Evolutionary conservation across 2,888 invertebrate species (phyloP).

Genomic region (Phania funesta): DNA sequence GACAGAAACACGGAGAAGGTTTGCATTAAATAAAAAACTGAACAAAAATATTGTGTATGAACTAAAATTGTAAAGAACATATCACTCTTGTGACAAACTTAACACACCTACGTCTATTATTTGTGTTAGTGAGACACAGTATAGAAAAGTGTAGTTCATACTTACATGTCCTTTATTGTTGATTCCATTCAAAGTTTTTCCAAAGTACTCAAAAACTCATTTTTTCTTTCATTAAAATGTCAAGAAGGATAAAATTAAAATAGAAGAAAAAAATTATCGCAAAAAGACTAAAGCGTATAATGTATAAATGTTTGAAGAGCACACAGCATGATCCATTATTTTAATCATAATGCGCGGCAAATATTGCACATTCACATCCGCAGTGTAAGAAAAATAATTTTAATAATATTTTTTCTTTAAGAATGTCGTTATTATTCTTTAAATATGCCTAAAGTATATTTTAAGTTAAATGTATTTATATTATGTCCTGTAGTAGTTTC

Average conservation of each 20-base stretch:
- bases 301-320: slow-evolving; percentile 8
- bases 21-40: no score
- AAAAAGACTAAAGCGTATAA: not conserved
- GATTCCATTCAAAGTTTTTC: slow-evolving; percentile 41
- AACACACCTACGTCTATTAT: not conserved
- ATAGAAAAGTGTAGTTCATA: slow-evolving; percentile 38
- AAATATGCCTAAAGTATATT: slow-evolving; percentile 41
- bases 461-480: slow-evolving; percentile 2
- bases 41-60: no score
- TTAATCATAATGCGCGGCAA: slow-evolving; percentile 42
- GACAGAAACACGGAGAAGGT: no score
- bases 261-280: not conserved
- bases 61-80: no score
- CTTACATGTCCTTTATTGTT: slow-evolving; percentile 47
- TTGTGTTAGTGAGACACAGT: not conserved
- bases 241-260: slow-evolving; percentile 27
- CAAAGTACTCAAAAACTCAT: slow-evolving; percentile 42
- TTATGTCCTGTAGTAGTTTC: slow-evolving; percentile 5
- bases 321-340: slow-evolving; percentile 59
- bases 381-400: slow-evolving; percentile 26
- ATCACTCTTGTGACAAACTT: no score
- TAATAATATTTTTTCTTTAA: slow-evolving; percentile 7
- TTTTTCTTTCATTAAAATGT: slow-evolving; percentile 39
- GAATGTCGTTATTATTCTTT: slow-evolving; percentile 2
- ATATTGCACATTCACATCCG: slow-evolving; percentile 8